Conservation (phyloP, 2,797 vertebrate genomes). For the Eupleurogrammus muticus region DNA sequence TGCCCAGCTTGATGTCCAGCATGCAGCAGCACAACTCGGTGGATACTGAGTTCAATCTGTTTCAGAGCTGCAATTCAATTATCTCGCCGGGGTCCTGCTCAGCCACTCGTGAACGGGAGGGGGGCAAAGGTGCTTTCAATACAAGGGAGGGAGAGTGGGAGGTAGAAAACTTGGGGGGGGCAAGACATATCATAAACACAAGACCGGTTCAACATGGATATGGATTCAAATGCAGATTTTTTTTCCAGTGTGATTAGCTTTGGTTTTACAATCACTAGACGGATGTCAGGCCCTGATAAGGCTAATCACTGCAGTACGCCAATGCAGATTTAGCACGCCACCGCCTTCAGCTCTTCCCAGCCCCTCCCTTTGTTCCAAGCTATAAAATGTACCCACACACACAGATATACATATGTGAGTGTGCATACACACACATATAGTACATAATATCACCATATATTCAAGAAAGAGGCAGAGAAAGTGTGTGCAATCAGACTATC, state of each 20-base stretch:
- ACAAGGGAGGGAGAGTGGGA: constrained; percentile 16
- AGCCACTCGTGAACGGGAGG: constrained; percentile 72
- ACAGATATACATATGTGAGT: too few species aligned
- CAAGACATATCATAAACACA: constrained; percentile 61
- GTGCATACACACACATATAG: too few species aligned
- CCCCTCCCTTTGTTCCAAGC: constrained; percentile 17
- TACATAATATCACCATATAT: neutral
- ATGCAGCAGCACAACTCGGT: constrained; percentile 71
- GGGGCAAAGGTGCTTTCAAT: constrained; percentile 70
- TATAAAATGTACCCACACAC: too few species aligned
- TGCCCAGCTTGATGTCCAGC: constrained; percentile 81
- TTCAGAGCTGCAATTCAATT: constrained; percentile 86
- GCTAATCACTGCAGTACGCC: constrained; percentile 77
- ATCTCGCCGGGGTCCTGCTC: constrained; percentile 77
- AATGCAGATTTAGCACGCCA: constrained; percentile 61
- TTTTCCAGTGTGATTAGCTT: constrained; percentile 72
- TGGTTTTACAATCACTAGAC: constrained; percentile 69
- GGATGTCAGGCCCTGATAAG: constrained; percentile 79
- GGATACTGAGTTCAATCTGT: constrained; percentile 87
- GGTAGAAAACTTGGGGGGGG: neutral
- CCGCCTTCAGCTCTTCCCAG: constrained; percentile 2
- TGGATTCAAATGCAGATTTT: constrained; percentile 72
- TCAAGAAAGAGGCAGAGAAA: neutral
- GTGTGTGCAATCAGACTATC: neutral
- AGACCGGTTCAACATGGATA: constrained; percentile 62